Conservation (phyloP, 1,140 invertebrate genomes). For the Protaetia brevitarsis region DNA sequence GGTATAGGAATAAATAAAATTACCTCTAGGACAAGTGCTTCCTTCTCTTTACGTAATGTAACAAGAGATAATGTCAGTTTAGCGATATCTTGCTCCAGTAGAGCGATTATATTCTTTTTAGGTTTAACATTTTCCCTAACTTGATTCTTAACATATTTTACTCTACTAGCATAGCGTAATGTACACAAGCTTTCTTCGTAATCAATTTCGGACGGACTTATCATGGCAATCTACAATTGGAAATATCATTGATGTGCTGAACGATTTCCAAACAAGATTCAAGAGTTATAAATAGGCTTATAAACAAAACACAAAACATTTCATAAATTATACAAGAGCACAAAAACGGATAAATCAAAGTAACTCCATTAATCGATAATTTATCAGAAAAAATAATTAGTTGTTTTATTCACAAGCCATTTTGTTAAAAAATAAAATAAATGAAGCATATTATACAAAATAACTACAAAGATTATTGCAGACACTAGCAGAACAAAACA, state of each 20-base stretch:
- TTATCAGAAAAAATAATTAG: too few relatives aligned
- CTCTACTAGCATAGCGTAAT: slow-evolving; percentile 36
- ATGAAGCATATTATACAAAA: too few relatives aligned
- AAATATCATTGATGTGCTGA: not conserved
- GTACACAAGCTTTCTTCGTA: slow-evolving; percentile 36
- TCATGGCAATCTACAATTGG: slow-evolving; percentile 29
- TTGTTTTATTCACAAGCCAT: too few relatives aligned
- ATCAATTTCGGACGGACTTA: slow-evolving; percentile 29
- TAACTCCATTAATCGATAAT: too few relatives aligned
- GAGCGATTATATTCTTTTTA: slow-evolving; percentile 31
- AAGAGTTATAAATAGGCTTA: too few relatives aligned
- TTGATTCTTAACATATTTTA: slow-evolving; percentile 35
- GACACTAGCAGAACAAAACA: too few relatives aligned
- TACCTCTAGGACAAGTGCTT: not conserved
- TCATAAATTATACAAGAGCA: too few relatives aligned
- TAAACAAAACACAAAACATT: too few relatives aligned
- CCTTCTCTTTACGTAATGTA: not conserved
- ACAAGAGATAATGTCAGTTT: slow-evolving; percentile 17
- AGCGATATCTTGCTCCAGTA: slow-evolving; percentile 34
- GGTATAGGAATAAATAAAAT: not conserved
- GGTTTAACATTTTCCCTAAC: slow-evolving; percentile 31
- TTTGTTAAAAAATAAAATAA: too few relatives aligned
- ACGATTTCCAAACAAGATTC: not conserved
- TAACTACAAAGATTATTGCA: too few relatives aligned
- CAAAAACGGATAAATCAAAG: too few relatives aligned